A percentile compares a stretch with the other conserved stretches of the same genome.
These are phyloP conservation scores for Porites cylindrica DNA, from an alignment of 92 coral and sea anemone species.

Conservation along the genomic window DNA sequence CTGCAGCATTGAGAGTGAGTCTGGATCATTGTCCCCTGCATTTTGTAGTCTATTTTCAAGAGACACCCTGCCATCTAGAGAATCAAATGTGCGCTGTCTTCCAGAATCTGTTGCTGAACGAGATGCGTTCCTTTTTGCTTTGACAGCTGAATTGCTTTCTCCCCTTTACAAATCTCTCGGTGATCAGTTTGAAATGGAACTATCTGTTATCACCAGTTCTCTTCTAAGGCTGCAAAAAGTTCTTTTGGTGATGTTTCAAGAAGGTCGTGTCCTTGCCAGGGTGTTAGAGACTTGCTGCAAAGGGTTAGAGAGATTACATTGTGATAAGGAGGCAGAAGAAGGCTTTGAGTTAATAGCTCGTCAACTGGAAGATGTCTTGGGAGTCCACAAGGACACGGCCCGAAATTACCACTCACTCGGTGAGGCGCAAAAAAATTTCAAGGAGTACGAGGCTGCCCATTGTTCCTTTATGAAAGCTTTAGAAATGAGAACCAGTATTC, in stretches of 20 bases:
- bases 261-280: not conserved
- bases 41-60: not conserved
- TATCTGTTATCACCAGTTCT: not conserved
- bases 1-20: not conserved
- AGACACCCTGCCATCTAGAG: not conserved
- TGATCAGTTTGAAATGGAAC: not conserved
- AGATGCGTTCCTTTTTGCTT: conserved; percentile 13
- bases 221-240: not conserved
- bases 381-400: not conserved
- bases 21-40: not conserved
- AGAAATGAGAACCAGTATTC: not conserved
- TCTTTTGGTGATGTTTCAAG: not conserved
- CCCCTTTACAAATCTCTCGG: conserved; percentile 4
- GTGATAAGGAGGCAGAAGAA: conserved; percentile 1
- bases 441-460: not conserved
- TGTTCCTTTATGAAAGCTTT: not conserved
- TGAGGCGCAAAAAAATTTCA: not conserved
- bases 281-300: conserved; percentile 19
- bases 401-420: conserved; percentile 7
- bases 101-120: not conserved
- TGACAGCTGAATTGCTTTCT: not conserved
- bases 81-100: not conserved
- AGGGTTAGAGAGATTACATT: not conserved
- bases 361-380: not conserved
- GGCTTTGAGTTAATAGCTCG: conserved; percentile 6